phyloP scores from a whole-genome alignment of 2,113 vertebrate genomes.

The Vulpes ferrilata region DNA sequence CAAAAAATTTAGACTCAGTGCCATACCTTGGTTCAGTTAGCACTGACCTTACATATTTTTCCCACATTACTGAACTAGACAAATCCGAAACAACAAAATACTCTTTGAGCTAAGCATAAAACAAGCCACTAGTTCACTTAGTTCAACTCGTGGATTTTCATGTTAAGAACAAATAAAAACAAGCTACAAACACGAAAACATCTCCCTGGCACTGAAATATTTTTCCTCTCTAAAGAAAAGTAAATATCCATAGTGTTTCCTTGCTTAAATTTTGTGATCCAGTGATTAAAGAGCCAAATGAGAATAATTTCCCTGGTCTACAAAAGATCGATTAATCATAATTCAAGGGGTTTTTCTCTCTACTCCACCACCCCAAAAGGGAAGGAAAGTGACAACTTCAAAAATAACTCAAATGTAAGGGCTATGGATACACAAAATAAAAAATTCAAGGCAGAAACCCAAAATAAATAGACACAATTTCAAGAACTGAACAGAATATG shows the following conservation, averaged over 20 bases:
- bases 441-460: neutral
- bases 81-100: slow-evolving; percentile 43
- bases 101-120: slow-evolving; percentile 19
- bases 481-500: slow-evolving; percentile 44
- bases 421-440: slow-evolving; percentile 3
- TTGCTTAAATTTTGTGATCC: slow-evolving; percentile 48
- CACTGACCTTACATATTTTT: neutral
- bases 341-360: neutral
- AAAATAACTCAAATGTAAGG: slow-evolving; percentile 40
- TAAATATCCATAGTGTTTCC: neutral
- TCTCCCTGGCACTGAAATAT: neutral
- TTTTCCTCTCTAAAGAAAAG: slow-evolving; percentile 7
- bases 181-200: slow-evolving; percentile 17
- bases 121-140: neutral
- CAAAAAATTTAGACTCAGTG: neutral
- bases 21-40: neutral
- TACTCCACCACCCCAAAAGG: neutral
- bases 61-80: slow-evolving; percentile 31
- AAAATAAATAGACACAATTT: slow-evolving; percentile 61
- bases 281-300: slow-evolving; percentile 20
- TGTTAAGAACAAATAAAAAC: slow-evolving; percentile 52
- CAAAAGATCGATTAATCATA: slow-evolving; percentile 4
- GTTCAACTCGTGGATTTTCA: neutral
- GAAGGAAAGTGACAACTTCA: slow-evolving; percentile 37
- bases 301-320: neutral